Base-by-base conservation (phyloP, 2,797 vertebrate species). In the Lithobates sylvaticus region DNA sequence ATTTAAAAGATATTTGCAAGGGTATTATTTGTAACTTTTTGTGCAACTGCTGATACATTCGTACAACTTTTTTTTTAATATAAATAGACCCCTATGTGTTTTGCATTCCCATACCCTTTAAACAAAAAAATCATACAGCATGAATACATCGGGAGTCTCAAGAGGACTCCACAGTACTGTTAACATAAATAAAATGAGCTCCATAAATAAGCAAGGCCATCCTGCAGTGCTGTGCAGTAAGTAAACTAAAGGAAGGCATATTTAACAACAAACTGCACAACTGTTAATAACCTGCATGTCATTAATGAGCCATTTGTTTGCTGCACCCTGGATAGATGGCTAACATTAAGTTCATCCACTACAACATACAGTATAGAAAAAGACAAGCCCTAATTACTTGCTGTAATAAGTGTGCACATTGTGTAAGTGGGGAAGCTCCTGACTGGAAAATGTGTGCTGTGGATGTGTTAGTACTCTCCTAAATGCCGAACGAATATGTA, bases 211-310 rank as follows among this genome's bases (percentile, higher is more conserved):
- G 21, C 50, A 21, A 64, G 12, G 3, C 36, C 36, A 44, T 65
- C 34, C 34, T 82, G 69, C 29, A 26, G 32, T 27, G 50, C 36
- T 61, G n/a, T 29, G 69, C 54, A 64, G 34, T 65, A 70, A 84
- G 73, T 76, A 68, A 84, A 76, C 27, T 50, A 75, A 73, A 82
- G 70, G 8, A 74, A 73, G 70, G 64, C 80, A 82, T 82, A 82
- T 82, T 82, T 64, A 83, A 83, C 64, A 58, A 44, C 75, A 78
- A 71, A 83, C 61, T 68, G 72, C 50, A 58, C 67, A 69, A 27
- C 73, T 32, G 78, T 72, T 86, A 81, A 86, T 81, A 81, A 76
- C 84, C 73, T 86, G 78, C 78, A 72, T 82, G 78, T 27, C 73
- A 82, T 81, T 76, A 86, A 76, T 70, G 64, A 65, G 18, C 78